Evolutionary conservation across 1,140 invertebrate species (phyloP), one percentile per base, ranked within the genome.

Genomic region (Lethrus apterus): DNA sequence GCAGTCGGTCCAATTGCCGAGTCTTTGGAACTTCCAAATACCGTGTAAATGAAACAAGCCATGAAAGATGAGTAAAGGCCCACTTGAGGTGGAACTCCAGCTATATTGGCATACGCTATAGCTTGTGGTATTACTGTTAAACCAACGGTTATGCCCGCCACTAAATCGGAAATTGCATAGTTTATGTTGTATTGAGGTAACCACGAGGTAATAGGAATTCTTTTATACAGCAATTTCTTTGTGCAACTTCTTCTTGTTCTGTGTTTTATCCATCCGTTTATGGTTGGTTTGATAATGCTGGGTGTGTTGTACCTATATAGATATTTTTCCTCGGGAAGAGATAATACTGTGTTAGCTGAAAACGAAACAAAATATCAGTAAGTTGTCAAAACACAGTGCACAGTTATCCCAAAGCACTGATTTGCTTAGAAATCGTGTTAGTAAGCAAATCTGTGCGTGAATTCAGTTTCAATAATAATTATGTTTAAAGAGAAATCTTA

Each of bases 81-180:
- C 58, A 74, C 73, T 67, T 90, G 78, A 1, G 81, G 73, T 2
- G 76, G 78, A 48, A 90, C 68, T 24, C 82, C 82, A 5, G 86
- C 86, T 30, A 91, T 78, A 47, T 79, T 81, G 10, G 86, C 83
- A 64, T 89, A 90, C 13, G 87, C 87, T 50, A 92, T 82, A 1
- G 81, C 84, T 60, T 90, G 86, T 0, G 86, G 86, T 58, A 89
- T 86, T 30, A 84, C 78, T 1, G 48, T 50, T 13, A 50, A 33
- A 11, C 48, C 48, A 13, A 50, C 77, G 3, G 83, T 85, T 13
- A 85, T 59, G 29, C 84, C 83, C 9, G 83, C 83, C 3, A 83
- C 69, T 14, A 82, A 60, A 63, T 80, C 78, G 14, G 70, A 68
- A 2, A 74, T 52, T 18, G 74, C 70, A 14, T 65, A 67, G 10